Conservation (phyloP, 1,140 invertebrate species). For the Eueides isabella region DNA sequence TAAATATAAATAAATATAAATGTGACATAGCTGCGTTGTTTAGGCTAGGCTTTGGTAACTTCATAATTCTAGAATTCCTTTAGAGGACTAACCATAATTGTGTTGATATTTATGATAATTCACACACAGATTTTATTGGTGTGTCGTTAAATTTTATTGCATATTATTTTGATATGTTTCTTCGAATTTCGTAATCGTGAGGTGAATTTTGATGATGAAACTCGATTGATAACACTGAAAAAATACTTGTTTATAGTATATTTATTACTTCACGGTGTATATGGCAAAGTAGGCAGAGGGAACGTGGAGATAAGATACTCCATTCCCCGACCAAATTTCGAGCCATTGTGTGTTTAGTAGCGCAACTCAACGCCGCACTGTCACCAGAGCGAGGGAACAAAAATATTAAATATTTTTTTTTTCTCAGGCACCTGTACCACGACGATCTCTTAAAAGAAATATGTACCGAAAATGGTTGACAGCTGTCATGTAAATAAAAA, state of each 20-base stretch:
- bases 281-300: no score
- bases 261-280: no score
- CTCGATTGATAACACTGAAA: background rate
- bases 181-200: conserved; percentile 1
- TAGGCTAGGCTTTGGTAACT: background rate
- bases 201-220: background rate
- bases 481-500: background rate
- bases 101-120: conserved; percentile 30
- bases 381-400: no score
- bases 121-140: conserved; percentile 28
- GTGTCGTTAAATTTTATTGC: conserved; percentile 23
- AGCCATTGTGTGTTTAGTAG: no score
- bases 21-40: background rate
- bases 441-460: no score
- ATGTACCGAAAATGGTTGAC: background rate
- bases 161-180: conserved; percentile 19
- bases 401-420: no score
- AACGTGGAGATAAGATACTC: no score
- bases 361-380: no score
- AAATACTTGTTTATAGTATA: background rate
- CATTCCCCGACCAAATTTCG: no score
- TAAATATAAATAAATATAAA: background rate
- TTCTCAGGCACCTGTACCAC: no score
- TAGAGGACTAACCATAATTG: conserved; percentile 22
- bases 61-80: conserved; percentile 8